phyloP scores from a whole-genome alignment of 2,888 invertebrate genomes.

The Erpobdella octoculata region DNA sequence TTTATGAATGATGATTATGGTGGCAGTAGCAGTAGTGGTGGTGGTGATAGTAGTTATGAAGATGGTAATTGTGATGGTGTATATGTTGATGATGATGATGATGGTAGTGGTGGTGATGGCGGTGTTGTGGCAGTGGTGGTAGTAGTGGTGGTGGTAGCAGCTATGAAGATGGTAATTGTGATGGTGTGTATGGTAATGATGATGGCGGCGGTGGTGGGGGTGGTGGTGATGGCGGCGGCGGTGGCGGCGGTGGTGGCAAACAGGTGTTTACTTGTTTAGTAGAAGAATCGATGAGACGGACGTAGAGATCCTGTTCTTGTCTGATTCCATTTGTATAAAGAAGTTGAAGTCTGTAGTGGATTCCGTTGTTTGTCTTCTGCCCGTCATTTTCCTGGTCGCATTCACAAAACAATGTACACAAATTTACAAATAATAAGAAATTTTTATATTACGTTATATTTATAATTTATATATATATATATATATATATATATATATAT shows the following conservation, averaged over 20 bases:
- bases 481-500: too few species aligned
- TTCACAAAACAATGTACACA: too few species aligned
- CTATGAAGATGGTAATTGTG: not conserved
- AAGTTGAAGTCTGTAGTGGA: slow-evolving; percentile 90
- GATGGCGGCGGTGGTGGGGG: not conserved
- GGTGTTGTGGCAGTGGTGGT: slow-evolving; percentile 6
- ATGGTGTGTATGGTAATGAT: slow-evolving; percentile 3
- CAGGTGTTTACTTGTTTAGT: slow-evolving; percentile 89
- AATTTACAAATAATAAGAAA: too few species aligned
- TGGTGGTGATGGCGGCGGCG: too few species aligned
- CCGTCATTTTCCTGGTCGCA: slow-evolving; percentile 93
- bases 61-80: not conserved
- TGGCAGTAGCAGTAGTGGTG: not conserved
- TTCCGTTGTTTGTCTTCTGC: slow-evolving; percentile 97
- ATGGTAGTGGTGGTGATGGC: not conserved
- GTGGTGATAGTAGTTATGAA: not conserved
- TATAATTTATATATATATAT: too few species aligned
- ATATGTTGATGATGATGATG: slow-evolving; percentile 12
- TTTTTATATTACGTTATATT: too few species aligned
- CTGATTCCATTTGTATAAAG: slow-evolving; percentile 92
- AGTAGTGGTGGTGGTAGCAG: not conserved
- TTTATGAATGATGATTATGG: slow-evolving; percentile 6
- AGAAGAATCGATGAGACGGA: slow-evolving; percentile 93
- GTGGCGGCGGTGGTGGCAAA: too few species aligned
- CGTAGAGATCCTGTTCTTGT: slow-evolving; percentile 95